Percentiles rank a stretch among this genome's conserved stretches.
These are phyloP conservation scores for Acipenser oxyrinchus DNA, from an alignment of 2,797 vertebrate genomes.

Conservation along the genomic window DNA sequence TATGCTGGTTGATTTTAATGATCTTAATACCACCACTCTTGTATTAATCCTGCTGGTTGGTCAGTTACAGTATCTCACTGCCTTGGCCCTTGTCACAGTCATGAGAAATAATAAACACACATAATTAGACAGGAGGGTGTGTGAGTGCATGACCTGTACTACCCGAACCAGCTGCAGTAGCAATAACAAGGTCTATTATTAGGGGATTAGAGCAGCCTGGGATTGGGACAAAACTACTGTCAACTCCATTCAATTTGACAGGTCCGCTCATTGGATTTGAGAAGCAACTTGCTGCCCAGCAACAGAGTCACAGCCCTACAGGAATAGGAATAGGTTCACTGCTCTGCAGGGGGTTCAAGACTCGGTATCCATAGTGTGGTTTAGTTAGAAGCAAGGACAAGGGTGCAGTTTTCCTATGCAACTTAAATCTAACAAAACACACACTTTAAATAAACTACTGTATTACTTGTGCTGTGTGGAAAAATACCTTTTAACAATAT, in stretches of 20 bases:
- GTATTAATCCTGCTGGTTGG: not conserved
- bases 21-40: not conserved
- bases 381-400: too few species aligned
- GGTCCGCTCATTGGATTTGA: not conserved
- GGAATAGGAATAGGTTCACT: not conserved
- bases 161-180: not conserved
- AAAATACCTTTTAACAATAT: not conserved
- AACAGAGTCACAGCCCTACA: not conserved
- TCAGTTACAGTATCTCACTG: not conserved
- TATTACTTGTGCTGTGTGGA: not conserved
- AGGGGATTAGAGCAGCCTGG: constrained; percentile 2
- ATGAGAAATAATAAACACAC: too few species aligned
- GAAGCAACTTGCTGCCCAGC: not conserved
- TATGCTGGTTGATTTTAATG: too few species aligned
- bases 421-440: not conserved
- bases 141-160: not conserved
- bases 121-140: not conserved
- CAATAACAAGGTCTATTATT: not conserved
- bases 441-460: not conserved
- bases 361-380: too few species aligned
- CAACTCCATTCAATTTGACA: constrained; percentile 1
- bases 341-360: not conserved
- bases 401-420: too few species aligned
- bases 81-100: not conserved
- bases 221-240: constrained; percentile 8